phyloP scores from a whole-genome alignment of 2,888 invertebrate species.

The Chrysomela aeneicollis region DNA sequence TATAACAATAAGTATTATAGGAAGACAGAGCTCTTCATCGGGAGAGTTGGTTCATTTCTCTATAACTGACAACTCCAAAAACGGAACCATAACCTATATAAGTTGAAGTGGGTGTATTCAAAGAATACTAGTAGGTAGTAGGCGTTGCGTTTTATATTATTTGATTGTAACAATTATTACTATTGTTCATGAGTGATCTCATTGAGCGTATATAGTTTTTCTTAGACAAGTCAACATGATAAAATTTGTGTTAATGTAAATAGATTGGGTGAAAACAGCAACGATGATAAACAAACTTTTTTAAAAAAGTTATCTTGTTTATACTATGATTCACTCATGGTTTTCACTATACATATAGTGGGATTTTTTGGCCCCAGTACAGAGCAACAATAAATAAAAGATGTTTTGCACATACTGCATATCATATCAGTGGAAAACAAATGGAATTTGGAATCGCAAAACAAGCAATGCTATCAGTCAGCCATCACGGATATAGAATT shows the following conservation, averaged over 20 bases:
- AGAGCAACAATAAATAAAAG: not conserved
- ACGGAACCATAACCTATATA: no score
- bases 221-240: not conserved
- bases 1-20: no score
- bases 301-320: slow-evolving; percentile 20
- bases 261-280: slow-evolving; percentile 14
- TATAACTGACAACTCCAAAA: no score
- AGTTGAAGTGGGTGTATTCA: no score
- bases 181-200: not conserved
- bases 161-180: not conserved
- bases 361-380: not conserved
- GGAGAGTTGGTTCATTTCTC: no score
- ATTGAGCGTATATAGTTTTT: not conserved
- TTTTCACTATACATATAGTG: slow-evolving; percentile 8
- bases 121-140: no score
- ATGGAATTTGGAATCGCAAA: not conserved
- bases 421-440: not conserved
- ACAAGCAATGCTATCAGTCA: not conserved
- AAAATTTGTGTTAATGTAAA: not conserved
- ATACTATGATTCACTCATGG: slow-evolving; percentile 11
- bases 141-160: no score
- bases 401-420: slow-evolving; percentile 1
- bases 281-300: slow-evolving; percentile 9
- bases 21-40: no score
- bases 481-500: no score